Evolutionary conservation across 2,113 vertebrate species (phyloP).

Genomic region (Phoenicopterus ruber): DNA sequence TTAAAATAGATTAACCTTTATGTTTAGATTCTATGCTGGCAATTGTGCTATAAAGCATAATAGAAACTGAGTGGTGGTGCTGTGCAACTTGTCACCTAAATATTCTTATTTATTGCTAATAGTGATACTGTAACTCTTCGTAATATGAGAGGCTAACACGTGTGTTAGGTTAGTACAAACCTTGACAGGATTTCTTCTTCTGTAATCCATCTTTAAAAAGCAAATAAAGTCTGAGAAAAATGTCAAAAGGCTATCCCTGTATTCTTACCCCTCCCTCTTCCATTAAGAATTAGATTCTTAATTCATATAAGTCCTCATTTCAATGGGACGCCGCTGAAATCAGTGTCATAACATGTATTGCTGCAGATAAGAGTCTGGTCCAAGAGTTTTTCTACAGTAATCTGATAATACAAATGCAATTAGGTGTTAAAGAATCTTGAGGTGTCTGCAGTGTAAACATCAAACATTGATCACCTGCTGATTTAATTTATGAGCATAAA

Average conservation of each 20-base stretch:
- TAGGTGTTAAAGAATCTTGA: slow-evolving; percentile 58
- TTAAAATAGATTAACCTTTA: neutral
- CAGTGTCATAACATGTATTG: neutral
- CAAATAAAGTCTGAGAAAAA: neutral
- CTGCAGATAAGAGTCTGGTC: neutral
- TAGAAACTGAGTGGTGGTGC: neutral
- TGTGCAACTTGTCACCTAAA: neutral
- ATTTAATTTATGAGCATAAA: slow-evolving; percentile 64
- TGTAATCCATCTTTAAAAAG: neutral
- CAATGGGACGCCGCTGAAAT: neutral
- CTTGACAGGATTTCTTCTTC: neutral
- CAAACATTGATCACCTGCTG: slow-evolving; percentile 68
- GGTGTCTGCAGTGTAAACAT: slow-evolving; percentile 67
- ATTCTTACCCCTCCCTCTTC: neutral
- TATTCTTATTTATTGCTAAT: neutral
- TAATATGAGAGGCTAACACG: neutral
- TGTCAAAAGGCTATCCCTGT: neutral
- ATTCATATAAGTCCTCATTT: neutral
- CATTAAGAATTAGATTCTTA: neutral
- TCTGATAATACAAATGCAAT: slow-evolving; percentile 55
- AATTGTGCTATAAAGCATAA: neutral
- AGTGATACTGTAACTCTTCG: neutral
- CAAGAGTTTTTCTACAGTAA: slow-evolving; percentile 23
- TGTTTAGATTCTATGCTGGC: neutral
- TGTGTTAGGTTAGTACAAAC: neutral